Conservation (phyloP, 2,888 invertebrate species). For the Cephus rjabovi region DNA sequence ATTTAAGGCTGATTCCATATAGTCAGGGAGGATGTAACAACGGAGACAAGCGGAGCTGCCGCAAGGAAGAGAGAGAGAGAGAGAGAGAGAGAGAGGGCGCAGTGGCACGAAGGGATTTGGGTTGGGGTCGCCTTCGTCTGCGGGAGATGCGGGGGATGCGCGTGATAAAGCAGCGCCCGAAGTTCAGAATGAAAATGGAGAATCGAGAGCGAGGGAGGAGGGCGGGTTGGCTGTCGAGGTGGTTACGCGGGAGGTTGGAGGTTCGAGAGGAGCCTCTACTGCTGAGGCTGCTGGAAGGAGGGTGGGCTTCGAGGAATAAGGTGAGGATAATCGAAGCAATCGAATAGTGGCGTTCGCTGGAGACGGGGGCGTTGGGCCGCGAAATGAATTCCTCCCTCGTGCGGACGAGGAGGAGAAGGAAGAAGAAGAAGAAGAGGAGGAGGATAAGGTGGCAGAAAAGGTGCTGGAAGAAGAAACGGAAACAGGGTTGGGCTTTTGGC, state of each 20-base stretch:
- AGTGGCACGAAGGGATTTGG: no score
- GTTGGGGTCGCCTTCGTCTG: not conserved
- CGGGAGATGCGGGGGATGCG: conserved; percentile 19
- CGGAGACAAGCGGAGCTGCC: not conserved
- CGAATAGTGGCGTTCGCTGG: conserved; percentile 53
- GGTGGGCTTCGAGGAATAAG: conserved; percentile 37
- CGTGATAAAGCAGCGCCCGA: conserved; percentile 25
- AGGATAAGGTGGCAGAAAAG: conserved; percentile 25
- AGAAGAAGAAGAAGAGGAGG: conserved; percentile 4
- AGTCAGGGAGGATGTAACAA: no score
- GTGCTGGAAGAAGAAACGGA: conserved; percentile 24
- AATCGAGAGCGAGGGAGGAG: conserved; percentile 21
- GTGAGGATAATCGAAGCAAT: conserved; percentile 63
- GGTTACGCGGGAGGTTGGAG: not conserved
- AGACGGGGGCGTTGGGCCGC: conserved; percentile 63
- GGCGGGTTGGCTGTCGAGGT: not conserved
- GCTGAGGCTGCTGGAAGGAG: not conserved
- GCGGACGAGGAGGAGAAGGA: conserved; percentile 14
- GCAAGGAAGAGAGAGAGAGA: conserved; percentile 4
- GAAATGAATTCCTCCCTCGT: conserved; percentile 63
- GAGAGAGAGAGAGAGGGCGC: conserved; percentile 3
- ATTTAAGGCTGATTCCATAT: no score
- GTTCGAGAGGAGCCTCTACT: no score
- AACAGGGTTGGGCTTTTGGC: conserved; percentile 21
- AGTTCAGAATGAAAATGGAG: conserved; percentile 30